Evolutionary conservation across 2,888 invertebrate species (phyloP), one percentile per base, ranked within the genome.

Genomic region (Mellilla xanthometata): DNA sequence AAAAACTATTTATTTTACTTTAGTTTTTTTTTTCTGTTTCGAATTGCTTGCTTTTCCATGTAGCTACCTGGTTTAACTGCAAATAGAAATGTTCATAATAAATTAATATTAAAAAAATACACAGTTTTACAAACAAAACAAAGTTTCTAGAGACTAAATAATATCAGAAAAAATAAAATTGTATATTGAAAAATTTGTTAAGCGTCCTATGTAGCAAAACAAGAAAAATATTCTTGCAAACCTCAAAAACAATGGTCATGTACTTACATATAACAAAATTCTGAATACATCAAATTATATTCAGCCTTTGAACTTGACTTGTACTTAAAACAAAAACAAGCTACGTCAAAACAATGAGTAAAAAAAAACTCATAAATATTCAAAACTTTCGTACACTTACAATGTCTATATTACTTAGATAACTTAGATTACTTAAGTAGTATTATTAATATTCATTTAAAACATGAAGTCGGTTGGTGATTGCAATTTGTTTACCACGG

Each of bases 391-490:
- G 5, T 28, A 32, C 36, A 32, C 23, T 34, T 33, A 52, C 49
- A 55, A 57, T 51, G 56, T 55, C 49, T 56, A 50, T 56, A 60
- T 57, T 56, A n/a, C n/a, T n/a, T n/a, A 57, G 44, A 57, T 57
- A 54, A 51, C 35, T 43, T 36, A 32, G 12, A 51, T 45, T 45
- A 9, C 19, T 33, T 40, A 22, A 11, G 31, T 36, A 22, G 7
- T 43, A 7, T 23, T 2, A 23, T 39, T 38, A 31, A 27, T 40
- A 40, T 46, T 40, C 39, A 40, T 40, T 23, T 33, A 30, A 34
- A 7, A 32, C 46, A 27, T 12, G 11, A 23, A 13, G 9, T 30
- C 12, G n/a, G 24, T 23, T 12, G 39, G 33, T 45, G 39, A 48
- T 48, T 38, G 34, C 12, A 26, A 35, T 43, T 43, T 48, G 48